Evolutionary conservation across 2,888 invertebrate genomes (phyloP).

Genomic region (Polymixis lichenea): DNA sequence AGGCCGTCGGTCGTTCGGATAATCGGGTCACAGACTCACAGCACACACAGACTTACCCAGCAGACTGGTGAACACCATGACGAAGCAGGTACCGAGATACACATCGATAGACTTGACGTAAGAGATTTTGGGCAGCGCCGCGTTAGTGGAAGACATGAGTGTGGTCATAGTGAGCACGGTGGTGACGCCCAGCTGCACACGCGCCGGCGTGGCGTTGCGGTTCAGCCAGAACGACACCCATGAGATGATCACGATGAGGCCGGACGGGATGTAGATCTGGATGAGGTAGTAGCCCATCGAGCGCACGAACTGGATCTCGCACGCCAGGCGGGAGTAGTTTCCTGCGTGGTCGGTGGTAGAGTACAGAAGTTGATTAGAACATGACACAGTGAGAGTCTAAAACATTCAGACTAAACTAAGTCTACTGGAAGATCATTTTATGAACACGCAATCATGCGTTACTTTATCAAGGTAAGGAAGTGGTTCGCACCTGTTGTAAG

Average conservation of each 20-base stretch:
- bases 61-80: conserved; percentile 98
- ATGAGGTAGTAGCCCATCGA: conserved; percentile 99
- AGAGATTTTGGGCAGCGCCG: conserved; percentile 98
- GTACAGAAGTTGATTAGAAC: conserved; percentile 23
- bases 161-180: conserved; percentile 99
- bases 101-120: conserved; percentile 99
- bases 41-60: conserved; percentile 91
- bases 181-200: conserved; percentile 97
- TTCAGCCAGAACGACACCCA: conserved; percentile 99
- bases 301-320: conserved; percentile 98
- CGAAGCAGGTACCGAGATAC: conserved; percentile 98
- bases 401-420: conserved; percentile 3
- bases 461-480: conserved; percentile 25
- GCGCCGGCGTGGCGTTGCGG: conserved; percentile 97
- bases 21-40: neutral
- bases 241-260: conserved; percentile 98
- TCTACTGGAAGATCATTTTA: conserved; percentile 21
- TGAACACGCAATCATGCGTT: conserved; percentile 9
- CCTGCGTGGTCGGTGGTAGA: conserved; percentile 88
- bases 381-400: neutral
- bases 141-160: conserved; percentile 98
- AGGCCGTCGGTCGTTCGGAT: neutral
- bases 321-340: conserved; percentile 97
- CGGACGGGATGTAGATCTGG: conserved; percentile 98
- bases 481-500: conserved; percentile 95